phyloP scores from a whole-genome alignment of 2,888 invertebrate species.

The Ophion obscuratus region DNA sequence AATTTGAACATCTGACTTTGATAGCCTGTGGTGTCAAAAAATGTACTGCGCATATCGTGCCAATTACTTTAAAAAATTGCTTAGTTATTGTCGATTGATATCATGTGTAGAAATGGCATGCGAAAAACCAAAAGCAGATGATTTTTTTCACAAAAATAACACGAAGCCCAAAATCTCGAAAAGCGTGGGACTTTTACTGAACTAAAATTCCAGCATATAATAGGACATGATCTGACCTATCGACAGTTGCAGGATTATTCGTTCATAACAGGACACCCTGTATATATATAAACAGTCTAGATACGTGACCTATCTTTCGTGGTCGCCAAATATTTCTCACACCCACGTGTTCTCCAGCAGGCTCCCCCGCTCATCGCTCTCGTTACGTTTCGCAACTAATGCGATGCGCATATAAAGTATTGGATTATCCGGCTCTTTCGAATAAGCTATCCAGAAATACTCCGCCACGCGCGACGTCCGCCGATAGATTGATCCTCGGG shows the following conservation, averaged over 20 bases:
- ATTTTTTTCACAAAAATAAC: no score
- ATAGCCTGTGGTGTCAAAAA: no score
- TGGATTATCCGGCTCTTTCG: constrained; percentile 65
- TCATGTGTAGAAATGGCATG: no score
- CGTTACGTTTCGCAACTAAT: constrained; percentile 68
- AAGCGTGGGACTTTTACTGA: no score
- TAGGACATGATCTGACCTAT: no score
- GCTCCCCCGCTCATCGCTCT: constrained; percentile 26
- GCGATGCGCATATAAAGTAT: constrained; percentile 72
- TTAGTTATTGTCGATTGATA: background rate
- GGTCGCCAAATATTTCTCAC: constrained; percentile 2
- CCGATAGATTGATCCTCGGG: constrained; percentile 22
- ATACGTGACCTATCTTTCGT: constrained; percentile 52
- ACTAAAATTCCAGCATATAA: background rate
- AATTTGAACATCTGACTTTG: no score
- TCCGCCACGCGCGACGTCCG: background rate
- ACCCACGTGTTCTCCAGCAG: constrained; percentile 3
- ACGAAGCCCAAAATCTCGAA: no score
- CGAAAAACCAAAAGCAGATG: no score
- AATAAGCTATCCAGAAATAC: constrained; percentile 52
- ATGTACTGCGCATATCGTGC: no score
- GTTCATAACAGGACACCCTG: background rate
- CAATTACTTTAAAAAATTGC: no score
- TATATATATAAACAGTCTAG: constrained; percentile 19
- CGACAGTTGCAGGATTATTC: no score